Conservation (phyloP, 2,797 vertebrate species). For the Bradypodion pumilum region DNA sequence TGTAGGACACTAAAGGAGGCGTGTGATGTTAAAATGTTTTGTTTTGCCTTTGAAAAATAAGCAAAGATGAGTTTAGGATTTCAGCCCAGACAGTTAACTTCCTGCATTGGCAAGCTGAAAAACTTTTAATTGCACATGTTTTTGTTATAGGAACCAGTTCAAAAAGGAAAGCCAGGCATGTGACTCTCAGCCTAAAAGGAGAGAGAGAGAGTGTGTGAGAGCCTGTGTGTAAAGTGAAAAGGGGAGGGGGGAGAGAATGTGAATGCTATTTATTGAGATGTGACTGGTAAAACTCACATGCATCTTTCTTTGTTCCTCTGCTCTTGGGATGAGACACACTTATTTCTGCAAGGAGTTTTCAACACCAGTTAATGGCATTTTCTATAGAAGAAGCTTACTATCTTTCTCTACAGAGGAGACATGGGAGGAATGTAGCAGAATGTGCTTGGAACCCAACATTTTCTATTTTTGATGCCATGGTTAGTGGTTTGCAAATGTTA, state of each 20-base stretch:
- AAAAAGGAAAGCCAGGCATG: slow-evolving; percentile 25
- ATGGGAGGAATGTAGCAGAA: neutral
- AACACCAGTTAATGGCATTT: neutral
- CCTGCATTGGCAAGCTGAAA: slow-evolving; percentile 47
- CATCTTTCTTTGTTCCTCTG: neutral
- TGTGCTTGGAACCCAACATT: neutral
- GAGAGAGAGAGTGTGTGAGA: neutral
- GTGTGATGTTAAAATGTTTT: slow-evolving; percentile 52
- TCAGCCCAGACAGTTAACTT: slow-evolving; percentile 53
- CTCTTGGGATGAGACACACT: neutral
- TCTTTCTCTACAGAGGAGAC: neutral
- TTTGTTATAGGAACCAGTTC: slow-evolving; percentile 49
- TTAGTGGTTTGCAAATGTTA: neutral
- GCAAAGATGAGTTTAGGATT: slow-evolving; percentile 59
- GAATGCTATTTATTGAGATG: neutral
- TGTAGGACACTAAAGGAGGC: slow-evolving; percentile 60
- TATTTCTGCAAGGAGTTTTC: neutral
- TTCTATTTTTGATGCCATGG: neutral
- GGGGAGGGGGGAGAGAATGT: too few relatives aligned
- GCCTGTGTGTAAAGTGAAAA: slow-evolving; percentile 5
- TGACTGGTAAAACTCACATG: neutral
- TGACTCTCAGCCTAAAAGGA: slow-evolving; percentile 35
- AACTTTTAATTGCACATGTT: slow-evolving; percentile 58
- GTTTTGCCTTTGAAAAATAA: slow-evolving; percentile 62
- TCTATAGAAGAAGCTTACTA: too few relatives aligned